These are phyloP conservation scores for Andrena praecox DNA, from an alignment of 2,888 invertebrate genomes.

Conservation along the genomic window DNA sequence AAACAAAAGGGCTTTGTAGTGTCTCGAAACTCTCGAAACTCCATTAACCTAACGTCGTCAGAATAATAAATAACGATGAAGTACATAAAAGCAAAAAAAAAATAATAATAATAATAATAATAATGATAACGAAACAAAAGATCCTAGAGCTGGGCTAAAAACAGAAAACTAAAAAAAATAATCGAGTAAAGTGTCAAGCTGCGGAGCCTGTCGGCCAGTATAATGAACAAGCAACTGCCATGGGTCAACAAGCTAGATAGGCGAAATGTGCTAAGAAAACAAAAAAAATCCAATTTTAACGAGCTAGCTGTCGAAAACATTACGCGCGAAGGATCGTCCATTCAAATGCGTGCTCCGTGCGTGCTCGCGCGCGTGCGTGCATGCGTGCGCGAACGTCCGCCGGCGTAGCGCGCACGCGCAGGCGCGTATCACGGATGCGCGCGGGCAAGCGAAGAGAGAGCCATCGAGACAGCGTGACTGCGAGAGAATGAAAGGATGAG, in stretches of 20 bases:
- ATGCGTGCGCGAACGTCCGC: conserved; percentile 32
- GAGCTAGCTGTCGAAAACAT: conserved; percentile 79
- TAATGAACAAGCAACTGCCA: conserved; percentile 83
- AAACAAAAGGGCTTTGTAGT: conserved; percentile 74
- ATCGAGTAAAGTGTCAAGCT: conserved; percentile 71
- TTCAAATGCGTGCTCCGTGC: conserved; percentile 65
- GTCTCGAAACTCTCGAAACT: conserved; percentile 76
- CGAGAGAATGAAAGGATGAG: conserved; percentile 39
- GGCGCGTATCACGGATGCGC: conserved; percentile 40
- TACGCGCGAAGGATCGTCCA: conserved; percentile 74
- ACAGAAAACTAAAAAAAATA: conserved; percentile 31
- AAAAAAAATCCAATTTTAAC: conserved; percentile 78
- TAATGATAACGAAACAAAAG: conserved; percentile 50
- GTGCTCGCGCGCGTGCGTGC: conserved; percentile 36
- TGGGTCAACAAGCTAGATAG: conserved; percentile 80
- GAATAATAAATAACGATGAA: conserved; percentile 69
- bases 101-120: conserved; percentile 47
- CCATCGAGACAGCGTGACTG: conserved; percentile 56
- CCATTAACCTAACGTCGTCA: conserved; percentile 71
- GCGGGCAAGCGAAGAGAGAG: conserved; percentile 47
- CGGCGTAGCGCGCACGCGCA: conserved; percentile 29
- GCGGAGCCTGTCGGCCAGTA: conserved; percentile 81
- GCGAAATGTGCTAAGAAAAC: conserved; percentile 78
- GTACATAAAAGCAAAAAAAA: conserved; percentile 55
- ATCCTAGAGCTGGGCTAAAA: conserved; percentile 67